Evolutionary conservation across 2,888 invertebrate species (phyloP).

Genomic region (Spatulosminthurus flaviceps): DNA sequence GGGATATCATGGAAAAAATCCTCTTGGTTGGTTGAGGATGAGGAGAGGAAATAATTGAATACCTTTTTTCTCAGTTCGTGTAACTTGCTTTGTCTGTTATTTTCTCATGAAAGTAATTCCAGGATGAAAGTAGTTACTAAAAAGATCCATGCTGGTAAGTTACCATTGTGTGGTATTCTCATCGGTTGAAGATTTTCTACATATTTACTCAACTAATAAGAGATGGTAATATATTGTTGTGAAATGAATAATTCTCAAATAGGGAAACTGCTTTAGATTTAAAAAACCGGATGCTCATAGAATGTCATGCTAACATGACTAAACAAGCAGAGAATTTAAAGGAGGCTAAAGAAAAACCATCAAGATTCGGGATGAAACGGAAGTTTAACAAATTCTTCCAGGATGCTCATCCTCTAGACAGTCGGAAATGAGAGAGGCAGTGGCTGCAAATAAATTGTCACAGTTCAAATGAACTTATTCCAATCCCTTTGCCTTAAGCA

Average conservation of each 20-base stretch:
- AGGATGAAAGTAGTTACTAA: too few relatives aligned
- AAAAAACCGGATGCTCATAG: background rate
- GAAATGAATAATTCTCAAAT: background rate
- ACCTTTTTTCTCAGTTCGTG: too few relatives aligned
- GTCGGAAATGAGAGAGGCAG: slow-evolving; percentile 14
- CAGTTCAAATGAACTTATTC: background rate
- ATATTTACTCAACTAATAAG: too few relatives aligned
- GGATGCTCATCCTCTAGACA: slow-evolving; percentile 21
- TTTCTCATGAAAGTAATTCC: too few relatives aligned
- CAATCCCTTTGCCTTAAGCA: background rate
- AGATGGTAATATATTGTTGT: background rate
- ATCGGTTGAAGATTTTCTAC: too few relatives aligned
- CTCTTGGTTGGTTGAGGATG: too few relatives aligned
- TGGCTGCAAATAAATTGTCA: slow-evolving; percentile 18
- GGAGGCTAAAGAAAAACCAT: background rate
- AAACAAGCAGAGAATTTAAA: slow-evolving; percentile 3
- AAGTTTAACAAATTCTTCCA: slow-evolving; percentile 19
- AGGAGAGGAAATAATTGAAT: too few relatives aligned
- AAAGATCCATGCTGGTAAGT: too few relatives aligned
- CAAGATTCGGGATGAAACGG: slow-evolving; percentile 11
- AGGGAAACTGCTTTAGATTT: background rate
- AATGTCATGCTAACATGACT: background rate
- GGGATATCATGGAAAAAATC: too few relatives aligned
- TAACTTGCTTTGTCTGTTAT: too few relatives aligned
- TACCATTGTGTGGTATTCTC: too few relatives aligned